A percentile compares a stretch with the other conserved stretches of the same genome.
Evolutionary conservation across 2,113 vertebrate species (phyloP).

Genomic region (Progne subis): DNA sequence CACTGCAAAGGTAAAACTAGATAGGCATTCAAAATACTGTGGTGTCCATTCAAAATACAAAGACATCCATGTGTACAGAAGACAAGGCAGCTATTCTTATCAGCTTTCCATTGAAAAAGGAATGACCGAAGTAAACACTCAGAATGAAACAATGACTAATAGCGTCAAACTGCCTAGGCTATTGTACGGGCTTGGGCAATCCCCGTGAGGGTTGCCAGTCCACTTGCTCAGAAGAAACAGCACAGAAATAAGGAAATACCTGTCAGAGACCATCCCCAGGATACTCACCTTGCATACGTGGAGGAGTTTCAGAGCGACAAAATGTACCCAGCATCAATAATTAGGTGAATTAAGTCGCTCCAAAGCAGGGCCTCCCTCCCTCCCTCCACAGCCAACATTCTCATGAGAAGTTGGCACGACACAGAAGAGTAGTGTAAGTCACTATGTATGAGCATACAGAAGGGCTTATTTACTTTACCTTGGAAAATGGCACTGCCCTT

Average conservation of each 20-base stretch:
- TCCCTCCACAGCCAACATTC: neutral
- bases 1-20: slow-evolving; percentile 5
- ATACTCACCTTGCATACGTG: neutral
- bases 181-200: neutral
- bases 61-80: neutral
- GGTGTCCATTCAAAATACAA: neutral
- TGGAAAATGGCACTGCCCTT: neutral
- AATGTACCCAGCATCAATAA: neutral
- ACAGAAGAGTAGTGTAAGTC: neutral
- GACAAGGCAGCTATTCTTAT: neutral
- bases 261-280: neutral
- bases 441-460: neutral
- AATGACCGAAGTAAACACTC: neutral
- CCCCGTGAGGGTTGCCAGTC: neutral
- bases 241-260: neutral
- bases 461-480: neutral
- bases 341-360: neutral
- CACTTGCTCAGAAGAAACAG: neutral
- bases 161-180: neutral
- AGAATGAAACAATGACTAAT: slow-evolving; percentile 13
- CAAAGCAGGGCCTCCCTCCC: neutral
- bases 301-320: neutral
- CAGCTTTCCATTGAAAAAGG: neutral
- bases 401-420: neutral
- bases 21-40: neutral